phyloP scores from a whole-genome alignment of 2,113 vertebrate species.

The Archilochus colubris region DNA sequence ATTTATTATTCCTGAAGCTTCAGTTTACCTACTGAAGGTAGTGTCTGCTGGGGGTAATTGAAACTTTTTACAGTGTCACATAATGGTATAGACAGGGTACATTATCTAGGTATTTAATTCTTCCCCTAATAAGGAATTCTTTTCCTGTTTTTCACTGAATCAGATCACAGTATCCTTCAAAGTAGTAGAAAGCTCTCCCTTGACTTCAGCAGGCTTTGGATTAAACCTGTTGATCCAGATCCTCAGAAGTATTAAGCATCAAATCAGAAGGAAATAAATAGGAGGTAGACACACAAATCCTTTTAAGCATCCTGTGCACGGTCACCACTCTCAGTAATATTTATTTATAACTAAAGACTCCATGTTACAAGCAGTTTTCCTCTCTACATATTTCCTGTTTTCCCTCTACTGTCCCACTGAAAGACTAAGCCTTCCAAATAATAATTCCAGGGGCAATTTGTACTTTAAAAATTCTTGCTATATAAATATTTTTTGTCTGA shows the following conservation, averaged over 20 bases:
- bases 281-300: background rate
- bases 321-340: background rate
- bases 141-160: background rate
- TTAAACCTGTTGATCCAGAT: background rate
- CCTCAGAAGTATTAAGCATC: background rate
- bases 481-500: background rate
- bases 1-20: background rate
- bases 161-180: background rate
- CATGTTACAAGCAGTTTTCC: background rate
- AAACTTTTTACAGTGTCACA: background rate
- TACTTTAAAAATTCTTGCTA: background rate
- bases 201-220: background rate
- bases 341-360: background rate
- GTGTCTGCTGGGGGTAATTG: background rate
- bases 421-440: background rate
- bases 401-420: background rate
- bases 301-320: background rate
- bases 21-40: background rate
- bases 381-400: background rate
- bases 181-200: background rate
- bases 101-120: background rate
- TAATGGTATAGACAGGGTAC: background rate
- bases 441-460: background rate
- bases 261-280: background rate
- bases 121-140: background rate